Conservation (phyloP, 2,113 vertebrate genomes). For the Chionis minor region DNA sequence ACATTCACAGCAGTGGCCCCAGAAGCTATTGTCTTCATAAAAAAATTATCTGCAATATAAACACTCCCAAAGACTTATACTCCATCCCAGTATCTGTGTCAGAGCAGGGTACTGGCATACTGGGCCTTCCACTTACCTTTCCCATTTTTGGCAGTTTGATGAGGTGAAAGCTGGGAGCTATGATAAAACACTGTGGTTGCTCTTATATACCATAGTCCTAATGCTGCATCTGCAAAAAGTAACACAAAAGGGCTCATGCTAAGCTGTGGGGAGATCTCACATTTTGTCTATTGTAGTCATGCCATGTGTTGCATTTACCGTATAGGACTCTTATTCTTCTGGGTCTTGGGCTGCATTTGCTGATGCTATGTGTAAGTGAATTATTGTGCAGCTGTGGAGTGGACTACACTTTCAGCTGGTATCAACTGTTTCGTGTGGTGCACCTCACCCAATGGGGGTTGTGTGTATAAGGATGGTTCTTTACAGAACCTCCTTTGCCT, state of each 20-base stretch:
- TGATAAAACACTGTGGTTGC: not conserved
- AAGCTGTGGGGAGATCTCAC: constrained; percentile 8
- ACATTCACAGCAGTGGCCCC: constrained; percentile 73
- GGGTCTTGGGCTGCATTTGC: not conserved
- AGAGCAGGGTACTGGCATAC: not conserved
- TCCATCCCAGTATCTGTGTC: not conserved
- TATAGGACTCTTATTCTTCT: not conserved
- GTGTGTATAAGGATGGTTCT: not conserved
- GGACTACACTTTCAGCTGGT: not conserved
- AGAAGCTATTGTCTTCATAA: constrained; percentile 71
- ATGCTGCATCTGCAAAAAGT: constrained; percentile 43
- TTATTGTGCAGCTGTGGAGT: not conserved
- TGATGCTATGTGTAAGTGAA: constrained; percentile 1
- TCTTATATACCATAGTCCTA: constrained; percentile 23
- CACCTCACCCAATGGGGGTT: not conserved
- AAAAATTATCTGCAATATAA: constrained; percentile 55
- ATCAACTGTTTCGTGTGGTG: not conserved
- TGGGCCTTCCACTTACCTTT: not conserved
- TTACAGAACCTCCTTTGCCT: not conserved
- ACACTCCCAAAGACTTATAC: not conserved
- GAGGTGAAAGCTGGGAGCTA: not conserved
- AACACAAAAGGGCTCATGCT: constrained; percentile 26
- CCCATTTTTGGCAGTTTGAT: not conserved
- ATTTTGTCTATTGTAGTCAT: not conserved
- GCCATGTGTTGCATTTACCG: not conserved